Evolutionary conservation across 1,140 invertebrate genomes (phyloP), one percentile per base, ranked within the genome.

Genomic region (Zaprionus camerounensis): DNA sequence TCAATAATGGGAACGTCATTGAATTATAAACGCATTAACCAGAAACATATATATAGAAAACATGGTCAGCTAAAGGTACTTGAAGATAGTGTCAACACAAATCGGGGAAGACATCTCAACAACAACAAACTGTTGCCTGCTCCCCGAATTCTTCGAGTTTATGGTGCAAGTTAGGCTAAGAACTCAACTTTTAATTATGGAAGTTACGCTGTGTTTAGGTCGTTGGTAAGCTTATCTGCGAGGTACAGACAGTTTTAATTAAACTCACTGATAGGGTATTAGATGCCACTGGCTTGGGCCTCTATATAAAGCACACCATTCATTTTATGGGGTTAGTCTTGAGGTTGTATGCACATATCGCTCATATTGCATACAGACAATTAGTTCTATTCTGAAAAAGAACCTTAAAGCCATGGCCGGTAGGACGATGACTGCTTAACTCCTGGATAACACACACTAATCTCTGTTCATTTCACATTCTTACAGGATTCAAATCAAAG

Each of bases 221-320:
- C 20, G 46, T 22, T 22, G 20, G 46, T 17, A 20, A 31, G 82
- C 82, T 85, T 85, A 85, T 85, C 82, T 76, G 79, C 58, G 24
- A 38, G 53, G 77, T 81, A 75, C 82, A 78, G 57, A 82, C 70
- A 77, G 77, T 82, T 78, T 79, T 85, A 85, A 85, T 85, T 85
- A 85, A 69, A 56, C 70, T 31, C 62, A 36, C 55, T 41, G 82
- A 77, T 77, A 62, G 51, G 63, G 63, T 59, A 68, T 77, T 73
- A 73, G 71, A 4, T 65, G 53, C 4, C 20, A 24, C 46, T 22
- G 20, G 11, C n/a, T 22, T n/a, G 62, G 63, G 46, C 56, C 36
- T 5, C 53, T 22, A 57, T 77, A 77, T 77, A 77, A 77, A 49
- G 75, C 71, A 67, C 53, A 51, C 28, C 64, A 24, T 44, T 34